Evolutionary conservation across 37 sponge, comb jelly and placozoan genomes (phyloP).

Genomic region (Mnemiopsis leidyi): DNA sequence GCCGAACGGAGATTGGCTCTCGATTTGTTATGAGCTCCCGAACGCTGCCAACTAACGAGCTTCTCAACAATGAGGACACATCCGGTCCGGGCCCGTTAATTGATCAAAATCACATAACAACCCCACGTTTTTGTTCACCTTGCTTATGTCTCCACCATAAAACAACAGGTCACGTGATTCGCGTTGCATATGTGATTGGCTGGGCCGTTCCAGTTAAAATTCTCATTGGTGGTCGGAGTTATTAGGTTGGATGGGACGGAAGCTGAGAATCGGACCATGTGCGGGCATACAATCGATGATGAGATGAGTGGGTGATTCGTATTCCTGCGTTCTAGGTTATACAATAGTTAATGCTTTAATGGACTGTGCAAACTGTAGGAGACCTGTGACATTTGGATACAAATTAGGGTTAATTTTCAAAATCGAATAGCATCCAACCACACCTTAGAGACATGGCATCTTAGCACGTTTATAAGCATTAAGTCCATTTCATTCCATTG

Average conservation of each 20-base stretch:
- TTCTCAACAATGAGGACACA: background rate
- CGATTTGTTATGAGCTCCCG: background rate
- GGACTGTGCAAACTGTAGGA: too few relatives aligned
- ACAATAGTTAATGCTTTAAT: background rate
- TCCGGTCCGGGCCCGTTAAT: background rate
- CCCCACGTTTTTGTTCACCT: background rate
- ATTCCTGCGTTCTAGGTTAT: too few relatives aligned
- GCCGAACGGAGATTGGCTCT: background rate
- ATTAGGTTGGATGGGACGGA: background rate
- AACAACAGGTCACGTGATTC: background rate
- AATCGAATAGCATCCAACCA: too few relatives aligned
- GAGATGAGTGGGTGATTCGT: background rate
- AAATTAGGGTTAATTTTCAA: too few relatives aligned
- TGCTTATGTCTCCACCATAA: background rate
- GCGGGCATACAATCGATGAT: background rate
- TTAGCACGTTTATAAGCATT: too few relatives aligned
- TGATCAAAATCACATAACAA: background rate
- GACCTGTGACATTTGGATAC: too few relatives aligned
- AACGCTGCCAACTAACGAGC: background rate
- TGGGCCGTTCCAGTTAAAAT: background rate
- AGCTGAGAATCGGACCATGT: background rate
- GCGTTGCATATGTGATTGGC: background rate
- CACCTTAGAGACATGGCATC: too few relatives aligned
- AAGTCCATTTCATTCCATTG: too few relatives aligned
- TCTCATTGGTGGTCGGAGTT: background rate